Base-by-base conservation (phyloP, 1,140 invertebrate genomes). In the Phortica variegata region DNA sequence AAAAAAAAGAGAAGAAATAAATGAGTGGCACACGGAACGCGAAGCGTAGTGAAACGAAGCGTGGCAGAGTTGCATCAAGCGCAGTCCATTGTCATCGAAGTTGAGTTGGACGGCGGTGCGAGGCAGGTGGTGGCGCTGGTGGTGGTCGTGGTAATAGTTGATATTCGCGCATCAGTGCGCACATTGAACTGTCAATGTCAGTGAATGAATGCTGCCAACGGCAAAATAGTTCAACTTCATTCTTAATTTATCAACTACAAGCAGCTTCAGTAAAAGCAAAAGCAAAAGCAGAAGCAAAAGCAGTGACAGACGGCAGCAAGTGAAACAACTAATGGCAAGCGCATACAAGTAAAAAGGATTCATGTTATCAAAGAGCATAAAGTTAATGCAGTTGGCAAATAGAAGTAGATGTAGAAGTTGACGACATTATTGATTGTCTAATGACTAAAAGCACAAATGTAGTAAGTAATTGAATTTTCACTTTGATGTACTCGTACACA, bases 101-200 rank as follows among this genome's bases (percentile, higher is more conserved):
- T 15, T 10, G 18, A 16, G 12, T 10, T 2, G 26, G 16, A 6
- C 10, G 4, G 19, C 19, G 8, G 32, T 6, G 13, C 23, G 29
- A 31, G 19, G 18, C 32, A 21, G 8, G 16, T 15, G 16, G 17
- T 15, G 45, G 19, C 15, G n/a, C n/a, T 37, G 13, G 26, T 9
- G 21, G 5, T 21, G 39, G 21, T 31, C 17, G 16, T 34, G 38
- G 37, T 6, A 8, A 15, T 43, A 63, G 59, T 66, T 71, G 60
- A 71, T 63, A 63, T 68, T 71, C 60, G 58, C 58, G 63, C 68
- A 72, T 71, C 66, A 68, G 47, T 66, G 66, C 49, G 58, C 68
- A 63, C 68, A 71, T 71, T 71, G 63, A 62, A 61, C 62, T 71
- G 66, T 71, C 66, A 63, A 61, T 70, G 60, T 43, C 63, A 63